These are phyloP conservation scores for Mus caroli DNA, from an alignment of 2,797 vertebrate species.

Conservation along the genomic window DNA sequence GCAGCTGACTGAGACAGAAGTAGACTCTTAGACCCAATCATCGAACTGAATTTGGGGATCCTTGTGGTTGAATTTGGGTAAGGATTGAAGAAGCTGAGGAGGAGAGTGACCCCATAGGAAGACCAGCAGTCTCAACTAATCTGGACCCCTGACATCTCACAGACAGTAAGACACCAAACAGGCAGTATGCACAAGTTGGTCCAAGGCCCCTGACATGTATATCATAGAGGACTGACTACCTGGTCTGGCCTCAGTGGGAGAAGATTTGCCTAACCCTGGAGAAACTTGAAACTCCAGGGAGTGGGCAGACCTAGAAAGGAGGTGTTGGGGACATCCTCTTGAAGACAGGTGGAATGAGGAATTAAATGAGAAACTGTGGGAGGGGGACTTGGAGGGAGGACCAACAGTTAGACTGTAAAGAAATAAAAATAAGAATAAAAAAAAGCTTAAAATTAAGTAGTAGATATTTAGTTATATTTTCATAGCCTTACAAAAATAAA, in stretches of 20 bases:
- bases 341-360: neutral
- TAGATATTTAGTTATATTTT: neutral
- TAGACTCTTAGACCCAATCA: too few relatives aligned
- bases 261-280: neutral
- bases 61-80: too few relatives aligned
- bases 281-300: neutral
- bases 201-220: neutral
- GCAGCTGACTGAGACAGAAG: too few relatives aligned
- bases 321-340: neutral
- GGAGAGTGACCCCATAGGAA: too few relatives aligned
- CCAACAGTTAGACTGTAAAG: neutral
- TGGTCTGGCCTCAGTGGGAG: neutral
- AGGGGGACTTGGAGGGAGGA: rapidly evolving
- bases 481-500: neutral
- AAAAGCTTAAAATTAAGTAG: neutral
- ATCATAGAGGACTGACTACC: neutral
- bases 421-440: neutral
- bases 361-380: neutral
- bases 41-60: too few relatives aligned
- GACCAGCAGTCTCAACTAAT: too few relatives aligned
- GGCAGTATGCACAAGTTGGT: neutral
- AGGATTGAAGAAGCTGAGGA: too few relatives aligned
- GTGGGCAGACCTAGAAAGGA: neutral
- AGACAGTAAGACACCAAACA: neutral
- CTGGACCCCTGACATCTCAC: neutral